Conservation (phyloP, 2,113 vertebrate species). For the Syrmaticus mikado region DNA sequence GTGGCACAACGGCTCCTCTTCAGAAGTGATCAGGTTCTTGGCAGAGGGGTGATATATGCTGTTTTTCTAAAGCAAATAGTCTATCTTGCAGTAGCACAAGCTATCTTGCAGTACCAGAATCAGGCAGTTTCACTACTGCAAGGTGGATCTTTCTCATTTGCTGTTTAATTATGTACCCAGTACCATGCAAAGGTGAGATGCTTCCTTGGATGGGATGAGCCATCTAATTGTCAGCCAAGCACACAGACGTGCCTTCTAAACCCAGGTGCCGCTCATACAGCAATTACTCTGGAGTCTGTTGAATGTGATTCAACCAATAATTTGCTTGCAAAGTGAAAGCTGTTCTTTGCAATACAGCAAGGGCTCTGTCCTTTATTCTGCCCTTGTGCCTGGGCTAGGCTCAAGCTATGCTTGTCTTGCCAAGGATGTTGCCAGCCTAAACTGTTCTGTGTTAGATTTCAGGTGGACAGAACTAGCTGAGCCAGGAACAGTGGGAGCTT, state of each 20-base stretch:
- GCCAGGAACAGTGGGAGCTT: not conserved
- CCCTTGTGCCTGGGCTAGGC: not conserved
- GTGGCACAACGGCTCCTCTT: not conserved
- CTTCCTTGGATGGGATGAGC: not conserved
- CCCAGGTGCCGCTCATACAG: not conserved
- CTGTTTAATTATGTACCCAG: conserved; percentile 36
- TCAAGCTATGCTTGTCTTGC: not conserved
- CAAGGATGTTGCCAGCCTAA: not conserved
- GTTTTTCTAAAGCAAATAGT: not conserved
- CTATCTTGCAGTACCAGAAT: not conserved
- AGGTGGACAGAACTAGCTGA: not conserved
- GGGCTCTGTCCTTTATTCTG: not conserved
- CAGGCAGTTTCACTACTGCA: not conserved
- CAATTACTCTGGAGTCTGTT: not conserved
- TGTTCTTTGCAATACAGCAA: not conserved
- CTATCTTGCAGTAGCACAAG: not conserved
- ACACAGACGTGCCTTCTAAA: not conserved
- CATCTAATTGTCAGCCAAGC: not conserved
- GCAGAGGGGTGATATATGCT: not conserved
- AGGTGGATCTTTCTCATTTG: not conserved
- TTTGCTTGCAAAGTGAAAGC: conserved; percentile 16
- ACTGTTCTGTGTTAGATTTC: not conserved
- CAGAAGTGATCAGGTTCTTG: not conserved
- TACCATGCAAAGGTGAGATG: not conserved
- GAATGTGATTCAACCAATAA: not conserved